Percentiles rank a stretch among this genome's conserved stretches.
These are phyloP conservation scores for Microcebus lehilahytsara DNA, from an alignment of 2,113 vertebrate species.

Conservation along the genomic window DNA sequence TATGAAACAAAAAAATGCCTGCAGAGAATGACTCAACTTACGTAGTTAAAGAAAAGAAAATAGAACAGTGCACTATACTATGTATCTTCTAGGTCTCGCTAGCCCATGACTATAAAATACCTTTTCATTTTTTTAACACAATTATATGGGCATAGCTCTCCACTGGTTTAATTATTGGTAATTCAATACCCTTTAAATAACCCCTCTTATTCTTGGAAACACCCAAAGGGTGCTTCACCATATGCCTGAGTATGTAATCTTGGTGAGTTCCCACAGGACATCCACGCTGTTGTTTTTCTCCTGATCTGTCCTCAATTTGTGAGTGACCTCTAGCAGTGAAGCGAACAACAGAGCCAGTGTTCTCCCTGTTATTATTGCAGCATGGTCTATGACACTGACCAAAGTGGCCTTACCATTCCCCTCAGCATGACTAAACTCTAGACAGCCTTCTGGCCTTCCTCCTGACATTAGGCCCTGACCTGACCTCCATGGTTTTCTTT, in stretches of 20 bases:
- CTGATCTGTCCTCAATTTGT: neutral
- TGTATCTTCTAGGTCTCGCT: neutral
- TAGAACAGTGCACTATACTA: neutral
- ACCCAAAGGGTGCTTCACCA: neutral
- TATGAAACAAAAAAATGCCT: neutral
- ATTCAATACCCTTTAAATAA: neutral
- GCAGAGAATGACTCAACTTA: neutral
- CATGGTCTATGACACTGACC: accelerated
- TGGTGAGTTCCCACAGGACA: no score
- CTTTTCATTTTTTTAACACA: neutral
- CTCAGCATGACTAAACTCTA: neutral
- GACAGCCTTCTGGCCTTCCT: no score
- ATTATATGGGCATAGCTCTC: neutral
- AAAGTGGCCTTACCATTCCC: neutral
- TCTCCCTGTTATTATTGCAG: accelerated
- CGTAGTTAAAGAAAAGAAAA: neutral
- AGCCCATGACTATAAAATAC: neutral
- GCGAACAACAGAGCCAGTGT: accelerated
- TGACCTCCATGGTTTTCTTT: neutral
- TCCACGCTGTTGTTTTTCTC: accelerated
- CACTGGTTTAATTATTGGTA: neutral
- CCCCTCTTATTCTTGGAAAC: neutral
- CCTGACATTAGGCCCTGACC: neutral
- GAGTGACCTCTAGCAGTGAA: no score
- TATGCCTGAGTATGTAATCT: neutral